A percentile compares a stretch with the other conserved stretches of the same genome.
Conservation (phyloP, 1,140 invertebrate species). For the Bombus superbus region DNA sequence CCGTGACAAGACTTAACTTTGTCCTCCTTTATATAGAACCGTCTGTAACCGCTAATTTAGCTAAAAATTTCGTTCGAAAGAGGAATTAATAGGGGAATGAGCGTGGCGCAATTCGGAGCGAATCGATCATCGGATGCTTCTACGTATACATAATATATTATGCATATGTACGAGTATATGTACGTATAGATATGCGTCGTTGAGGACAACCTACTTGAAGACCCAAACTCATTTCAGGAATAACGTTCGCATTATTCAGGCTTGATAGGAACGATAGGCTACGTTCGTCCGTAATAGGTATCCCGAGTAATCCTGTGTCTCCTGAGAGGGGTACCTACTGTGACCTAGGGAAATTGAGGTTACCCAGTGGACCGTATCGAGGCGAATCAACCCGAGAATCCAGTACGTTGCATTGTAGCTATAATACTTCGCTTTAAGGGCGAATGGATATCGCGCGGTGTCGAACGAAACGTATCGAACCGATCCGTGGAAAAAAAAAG, state of each 20-base stretch:
- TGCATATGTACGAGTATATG: not conserved
- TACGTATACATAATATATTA: not conserved
- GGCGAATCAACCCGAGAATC: slow-evolving; percentile 46
- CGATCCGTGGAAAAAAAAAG: not conserved
- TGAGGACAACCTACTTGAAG: not conserved
- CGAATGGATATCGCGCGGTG: slow-evolving; percentile 5
- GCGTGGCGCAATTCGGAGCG: not conserved
- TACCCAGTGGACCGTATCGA: slow-evolving; percentile 65
- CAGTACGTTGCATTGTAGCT: slow-evolving; percentile 48
- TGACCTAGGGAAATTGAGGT: slow-evolving; percentile 71
- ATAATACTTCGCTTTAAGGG: slow-evolving; percentile 37
- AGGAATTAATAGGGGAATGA: not conserved
- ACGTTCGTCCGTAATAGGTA: slow-evolving; percentile 59
- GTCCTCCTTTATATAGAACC: not conserved
- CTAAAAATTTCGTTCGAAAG: not conserved
- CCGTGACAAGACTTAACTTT: not conserved
- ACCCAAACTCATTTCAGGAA: slow-evolving; percentile 62
- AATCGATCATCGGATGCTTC: slow-evolving; percentile 9
- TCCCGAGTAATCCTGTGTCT: slow-evolving; percentile 63
- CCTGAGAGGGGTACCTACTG: slow-evolving; percentile 54
- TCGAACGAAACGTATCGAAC: slow-evolving; percentile 2
- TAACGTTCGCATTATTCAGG: slow-evolving; percentile 57
- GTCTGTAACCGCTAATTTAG: not conserved
- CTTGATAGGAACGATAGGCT: slow-evolving; percentile 57
- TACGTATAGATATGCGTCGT: not conserved